Evolutionary conservation across 2,888 invertebrate species (phyloP), one percentile per base, ranked within the genome.

Genomic region (Willowsia nigromaculata): DNA sequence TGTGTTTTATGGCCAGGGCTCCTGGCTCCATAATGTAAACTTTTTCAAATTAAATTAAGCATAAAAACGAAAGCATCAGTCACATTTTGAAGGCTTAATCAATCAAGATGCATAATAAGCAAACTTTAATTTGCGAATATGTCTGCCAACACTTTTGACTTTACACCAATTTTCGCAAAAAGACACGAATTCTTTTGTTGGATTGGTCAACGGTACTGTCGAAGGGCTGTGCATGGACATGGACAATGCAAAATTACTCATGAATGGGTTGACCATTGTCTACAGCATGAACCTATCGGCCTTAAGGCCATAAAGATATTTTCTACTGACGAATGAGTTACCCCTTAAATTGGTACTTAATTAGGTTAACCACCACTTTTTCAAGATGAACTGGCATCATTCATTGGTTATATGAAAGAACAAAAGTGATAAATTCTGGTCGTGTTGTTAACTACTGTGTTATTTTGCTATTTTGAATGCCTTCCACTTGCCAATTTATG

Each of bases 281-380:
- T 43, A 30, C 18, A 0, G 18, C 53, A 78, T 50, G 53, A 30
- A 78, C 78, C 33, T 82, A 82, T 82, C 53, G 22, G 22, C 33
- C 47, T 68, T 65, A 65, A 83, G 82, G 82, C 33, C 82, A 68
- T 27, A 18, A 40, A 65, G 25, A 59, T 74, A 56, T 82, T 59
- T 1, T 18, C 4, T 82, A 18, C n/a, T 85, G 85, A 85, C 76
- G 85, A 30, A 74, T 74, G 85, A 74, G 76, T 74, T 59, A 43
- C 30, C 56, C 30, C 40, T 15, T 74, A 74, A 74, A 85, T 85
- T 74, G 85, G 30, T 25, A 62, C 37, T 71, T 85, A 85, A 85
- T 85, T 78, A 76, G 43, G 43, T 43, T 43, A 78, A 85, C 78
- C 59, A 78, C 85, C 43, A 50, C 9, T 25, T 43, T 85, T 85